Percentiles rank a stretch among this genome's conserved stretches.
These are phyloP conservation scores for Saguinus midas DNA, from an alignment of 2,113 vertebrate species.

Conservation along the genomic window DNA sequence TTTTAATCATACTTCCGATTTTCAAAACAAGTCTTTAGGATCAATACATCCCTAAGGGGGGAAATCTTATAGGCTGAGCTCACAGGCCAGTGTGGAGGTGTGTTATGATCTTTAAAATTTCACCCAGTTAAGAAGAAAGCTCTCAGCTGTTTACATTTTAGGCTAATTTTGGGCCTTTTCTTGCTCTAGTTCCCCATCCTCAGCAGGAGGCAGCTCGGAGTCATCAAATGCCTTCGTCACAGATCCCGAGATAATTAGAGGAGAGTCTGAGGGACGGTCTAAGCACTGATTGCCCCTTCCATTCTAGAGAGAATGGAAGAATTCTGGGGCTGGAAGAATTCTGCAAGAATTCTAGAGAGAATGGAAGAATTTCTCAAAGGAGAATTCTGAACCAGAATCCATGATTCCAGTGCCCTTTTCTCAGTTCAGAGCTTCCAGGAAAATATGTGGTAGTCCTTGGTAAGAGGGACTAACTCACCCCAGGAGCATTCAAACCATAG, in stretches of 20 bases:
- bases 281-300: not conserved
- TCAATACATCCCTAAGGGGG: not conserved
- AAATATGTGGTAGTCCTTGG: not conserved
- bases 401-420: not conserved
- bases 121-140: not conserved
- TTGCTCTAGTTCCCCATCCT: too few relatives aligned
- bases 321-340: too few relatives aligned
- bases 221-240: fast-evolving
- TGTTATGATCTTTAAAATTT: not conserved
- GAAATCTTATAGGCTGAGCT: too few relatives aligned
- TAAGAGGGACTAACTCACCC: not conserved
- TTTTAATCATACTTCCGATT: not conserved
- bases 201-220: not conserved
- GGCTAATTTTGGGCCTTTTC: not conserved
- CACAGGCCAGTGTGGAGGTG: not conserved
- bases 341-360: too few relatives aligned
- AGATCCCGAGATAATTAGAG: not conserved
- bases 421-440: not conserved
- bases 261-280: not conserved
- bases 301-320: not conserved
- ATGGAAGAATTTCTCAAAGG: too few relatives aligned
- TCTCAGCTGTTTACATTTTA: not conserved
- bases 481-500: not conserved
- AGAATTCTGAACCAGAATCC: not conserved
- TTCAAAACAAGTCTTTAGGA: not conserved